Percentiles rank a stretch among this genome's conserved stretches.
Evolutionary conservation across 2,113 vertebrate genomes (phyloP).

Genomic region (Mirza zaza): DNA sequence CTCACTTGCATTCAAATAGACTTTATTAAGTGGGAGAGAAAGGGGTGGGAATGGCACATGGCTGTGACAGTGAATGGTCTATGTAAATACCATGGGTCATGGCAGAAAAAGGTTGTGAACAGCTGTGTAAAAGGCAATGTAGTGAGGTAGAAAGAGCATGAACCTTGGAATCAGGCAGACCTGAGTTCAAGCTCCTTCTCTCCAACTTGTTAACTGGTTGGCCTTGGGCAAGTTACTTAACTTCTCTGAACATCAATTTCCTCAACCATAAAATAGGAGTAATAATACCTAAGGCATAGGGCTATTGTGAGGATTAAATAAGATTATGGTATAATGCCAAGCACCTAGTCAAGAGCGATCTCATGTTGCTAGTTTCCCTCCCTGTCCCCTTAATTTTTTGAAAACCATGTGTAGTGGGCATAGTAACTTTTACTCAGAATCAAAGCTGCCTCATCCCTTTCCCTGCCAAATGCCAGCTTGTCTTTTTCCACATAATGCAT

Average conservation of each 20-base stretch:
- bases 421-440: conserved; percentile 44
- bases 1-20: background rate
- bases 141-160: background rate
- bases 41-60: background rate
- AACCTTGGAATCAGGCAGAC: background rate
- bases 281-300: background rate
- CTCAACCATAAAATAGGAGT: background rate
- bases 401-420: conserved; percentile 21
- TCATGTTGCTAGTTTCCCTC: conserved; percentile 15
- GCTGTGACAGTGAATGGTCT: background rate
- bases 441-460: background rate
- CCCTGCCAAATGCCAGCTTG: conserved; percentile 39
- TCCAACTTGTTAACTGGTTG: background rate
- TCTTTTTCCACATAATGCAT: conserved; percentile 12
- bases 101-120: background rate
- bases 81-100: background rate
- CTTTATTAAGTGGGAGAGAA: background rate
- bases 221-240: conserved; percentile 1
- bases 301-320: background rate
- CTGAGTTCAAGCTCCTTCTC: background rate
- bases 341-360: conserved; percentile 4
- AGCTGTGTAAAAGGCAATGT: background rate
- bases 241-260: conserved; percentile 1
- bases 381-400: background rate
- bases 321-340: background rate